Evolutionary conservation across 2,113 vertebrate species (phyloP).

Genomic region (Mormoops blainvillei): DNA sequence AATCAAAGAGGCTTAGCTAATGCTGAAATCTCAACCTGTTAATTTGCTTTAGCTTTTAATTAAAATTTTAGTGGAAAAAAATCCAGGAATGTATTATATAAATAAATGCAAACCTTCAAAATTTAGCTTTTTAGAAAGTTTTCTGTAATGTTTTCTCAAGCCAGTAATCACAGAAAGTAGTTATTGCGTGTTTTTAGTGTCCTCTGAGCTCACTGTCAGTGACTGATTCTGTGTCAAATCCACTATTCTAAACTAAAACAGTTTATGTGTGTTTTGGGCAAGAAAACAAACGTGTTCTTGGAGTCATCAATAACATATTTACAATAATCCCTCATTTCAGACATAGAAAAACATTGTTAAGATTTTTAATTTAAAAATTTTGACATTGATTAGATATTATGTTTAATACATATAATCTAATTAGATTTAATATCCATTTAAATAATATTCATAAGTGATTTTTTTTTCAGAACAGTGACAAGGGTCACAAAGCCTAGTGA

Average conservation of each 20-base stretch:
- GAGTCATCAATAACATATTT: neutral
- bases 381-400: neutral
- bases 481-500: neutral
- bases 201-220: neutral
- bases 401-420: neutral
- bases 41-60: neutral
- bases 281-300: neutral
- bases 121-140: neutral
- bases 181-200: neutral
- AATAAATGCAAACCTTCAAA: neutral
- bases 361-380: too few species aligned
- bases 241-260: neutral
- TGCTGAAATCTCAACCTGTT: neutral
- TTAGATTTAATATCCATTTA: neutral
- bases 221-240: neutral
- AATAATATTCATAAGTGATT: neutral
- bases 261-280: neutral
- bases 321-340: neutral
- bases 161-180: neutral
- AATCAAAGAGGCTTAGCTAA: neutral
- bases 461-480: too few species aligned
- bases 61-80: neutral
- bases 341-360: neutral
- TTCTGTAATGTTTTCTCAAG: neutral
- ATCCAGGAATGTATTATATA: neutral